phyloP scores from a whole-genome alignment of 30 jellyfish, hydroid and myxozoan species.

The Hydra vulgaris region DNA sequence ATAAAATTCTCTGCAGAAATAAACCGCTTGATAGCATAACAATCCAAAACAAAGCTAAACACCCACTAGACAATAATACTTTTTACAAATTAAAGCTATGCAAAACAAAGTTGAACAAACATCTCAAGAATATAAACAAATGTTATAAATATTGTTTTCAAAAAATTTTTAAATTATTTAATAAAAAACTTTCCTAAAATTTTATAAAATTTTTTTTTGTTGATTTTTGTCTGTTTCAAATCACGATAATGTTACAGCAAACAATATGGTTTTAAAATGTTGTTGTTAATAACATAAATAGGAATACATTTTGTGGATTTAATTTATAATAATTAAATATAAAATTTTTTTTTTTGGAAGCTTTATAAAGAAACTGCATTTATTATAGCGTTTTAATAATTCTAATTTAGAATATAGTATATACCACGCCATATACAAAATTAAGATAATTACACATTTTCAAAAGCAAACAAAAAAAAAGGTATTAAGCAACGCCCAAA shows the following conservation, averaged over 20 bases:
- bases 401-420: neutral
- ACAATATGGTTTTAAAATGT: neutral
- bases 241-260: no score
- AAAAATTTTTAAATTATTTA: no score
- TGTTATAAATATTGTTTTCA: no score
- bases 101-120: no score
- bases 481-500: neutral
- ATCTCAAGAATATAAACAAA: no score
- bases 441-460: neutral
- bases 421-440: neutral
- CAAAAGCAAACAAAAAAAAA: neutral
- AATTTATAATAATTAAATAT: no score
- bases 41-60: neutral
- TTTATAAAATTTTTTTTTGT: no score
- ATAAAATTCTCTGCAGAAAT: neutral
- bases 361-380: neutral
- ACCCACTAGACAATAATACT: neutral
- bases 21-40: neutral
- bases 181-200: no score
- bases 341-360: neutral
- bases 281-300: neutral
- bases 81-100: no score
- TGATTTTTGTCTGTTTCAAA: no score
- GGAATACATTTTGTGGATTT: neutral
- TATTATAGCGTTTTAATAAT: no score